phyloP scores from a whole-genome alignment of 2,888 invertebrate species.

The Apodemia zela region DNA sequence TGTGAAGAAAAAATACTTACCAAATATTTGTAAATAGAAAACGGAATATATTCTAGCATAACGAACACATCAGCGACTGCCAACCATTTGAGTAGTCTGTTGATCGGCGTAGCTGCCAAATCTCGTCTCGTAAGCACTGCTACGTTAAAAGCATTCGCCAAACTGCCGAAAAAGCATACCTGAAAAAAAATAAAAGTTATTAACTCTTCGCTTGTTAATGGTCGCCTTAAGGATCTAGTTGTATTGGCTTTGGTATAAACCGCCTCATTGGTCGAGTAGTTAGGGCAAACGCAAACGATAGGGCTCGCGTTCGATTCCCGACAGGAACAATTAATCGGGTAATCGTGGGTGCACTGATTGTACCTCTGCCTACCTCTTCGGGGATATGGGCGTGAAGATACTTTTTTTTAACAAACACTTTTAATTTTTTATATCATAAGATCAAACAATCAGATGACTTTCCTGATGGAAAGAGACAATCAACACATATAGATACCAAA shows the following conservation, averaged over 20 bases:
- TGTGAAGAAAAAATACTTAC: slow-evolving; percentile 43
- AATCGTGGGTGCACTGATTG: no score
- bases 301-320: not conserved
- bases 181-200: slow-evolving; percentile 35
- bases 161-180: slow-evolving; percentile 92
- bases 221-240: no score
- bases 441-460: not conserved
- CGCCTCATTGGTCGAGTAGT: no score
- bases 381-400: no score
- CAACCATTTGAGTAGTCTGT: slow-evolving; percentile 90
- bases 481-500: no score
- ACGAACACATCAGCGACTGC: slow-evolving; percentile 94
- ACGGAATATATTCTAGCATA: slow-evolving; percentile 87
- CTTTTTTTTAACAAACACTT: no score
- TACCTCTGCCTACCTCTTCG: no score
- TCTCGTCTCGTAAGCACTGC: slow-evolving; percentile 91
- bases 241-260: no score
- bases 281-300: no score
- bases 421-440: not conserved
- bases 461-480: no score
- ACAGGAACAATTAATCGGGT: no score
- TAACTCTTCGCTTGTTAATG: not conserved
- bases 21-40: slow-evolving; percentile 65
- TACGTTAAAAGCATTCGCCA: slow-evolving; percentile 93
- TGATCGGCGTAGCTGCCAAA: slow-evolving; percentile 91